A percentile compares a stretch with the other conserved stretches of the same genome.
Conservation (phyloP, 1,140 invertebrate genomes). For the Pogonomyrmex californicus region DNA sequence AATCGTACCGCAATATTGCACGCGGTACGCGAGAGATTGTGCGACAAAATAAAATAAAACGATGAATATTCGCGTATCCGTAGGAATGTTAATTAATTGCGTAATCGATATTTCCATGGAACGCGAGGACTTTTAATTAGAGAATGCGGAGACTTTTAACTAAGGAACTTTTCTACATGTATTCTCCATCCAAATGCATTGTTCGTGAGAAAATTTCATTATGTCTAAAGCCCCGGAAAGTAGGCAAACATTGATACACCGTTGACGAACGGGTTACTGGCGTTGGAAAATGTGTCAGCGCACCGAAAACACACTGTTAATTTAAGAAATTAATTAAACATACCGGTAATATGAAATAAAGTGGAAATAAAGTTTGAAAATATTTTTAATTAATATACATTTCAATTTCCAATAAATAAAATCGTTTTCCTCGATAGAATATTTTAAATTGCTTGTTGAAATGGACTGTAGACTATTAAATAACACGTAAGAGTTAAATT, state of each 20-base stretch:
- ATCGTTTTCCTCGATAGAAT: background rate
- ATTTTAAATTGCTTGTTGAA: background rate
- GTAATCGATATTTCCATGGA: slow-evolving; percentile 5
- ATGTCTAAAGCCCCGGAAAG: slow-evolving; percentile 50
- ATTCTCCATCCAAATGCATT: background rate
- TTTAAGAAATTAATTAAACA: slow-evolving; percentile 13
- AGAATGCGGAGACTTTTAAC: slow-evolving; percentile 3
- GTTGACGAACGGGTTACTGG: slow-evolving; percentile 14
- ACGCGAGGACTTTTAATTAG: slow-evolving; percentile 1
- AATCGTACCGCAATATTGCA: background rate
- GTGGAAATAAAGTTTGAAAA: slow-evolving; percentile 3
- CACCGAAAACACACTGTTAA: background rate
- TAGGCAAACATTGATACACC: slow-evolving; percentile 52
- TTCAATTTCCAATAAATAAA: background rate
- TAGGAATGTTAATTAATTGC: slow-evolving; percentile 54
- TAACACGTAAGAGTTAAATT: background rate
- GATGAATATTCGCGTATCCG: slow-evolving; percentile 9
- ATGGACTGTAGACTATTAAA: background rate
- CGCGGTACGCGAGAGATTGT: background rate
- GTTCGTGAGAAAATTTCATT: slow-evolving; percentile 47
- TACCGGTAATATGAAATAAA: background rate
- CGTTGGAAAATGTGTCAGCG: slow-evolving; percentile 31
- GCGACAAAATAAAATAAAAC: slow-evolving; percentile 5
- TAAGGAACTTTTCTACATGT: slow-evolving; percentile 31
- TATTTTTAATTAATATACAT: background rate